Conservation (phyloP, 2,797 vertebrate species). For the Muscicapa striata region DNA sequence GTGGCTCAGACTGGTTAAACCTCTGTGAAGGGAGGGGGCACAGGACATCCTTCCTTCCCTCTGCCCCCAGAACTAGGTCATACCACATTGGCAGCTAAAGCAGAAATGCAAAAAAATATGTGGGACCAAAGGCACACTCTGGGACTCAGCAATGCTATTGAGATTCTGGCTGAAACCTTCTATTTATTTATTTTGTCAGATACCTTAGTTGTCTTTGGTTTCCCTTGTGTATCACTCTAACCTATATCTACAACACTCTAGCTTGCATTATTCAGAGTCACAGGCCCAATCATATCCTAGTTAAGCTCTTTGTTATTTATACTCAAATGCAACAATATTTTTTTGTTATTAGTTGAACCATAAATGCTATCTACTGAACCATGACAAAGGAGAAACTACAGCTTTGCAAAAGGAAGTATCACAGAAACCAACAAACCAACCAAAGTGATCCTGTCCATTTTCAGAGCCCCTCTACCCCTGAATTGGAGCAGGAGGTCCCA, state of each 20-base stretch:
- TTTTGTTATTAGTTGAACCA: not conserved
- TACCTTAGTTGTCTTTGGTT: not conserved
- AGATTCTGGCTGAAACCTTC: not conserved
- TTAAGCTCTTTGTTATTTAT: not conserved
- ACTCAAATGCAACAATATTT: not conserved
- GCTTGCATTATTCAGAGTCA: not conserved
- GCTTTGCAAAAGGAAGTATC: not conserved
- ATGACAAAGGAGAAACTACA: not conserved
- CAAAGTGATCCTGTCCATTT: not conserved
- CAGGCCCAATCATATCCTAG: not conserved
- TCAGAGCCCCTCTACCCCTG: not conserved
- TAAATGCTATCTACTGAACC: not conserved
- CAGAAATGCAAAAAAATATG: not conserved
- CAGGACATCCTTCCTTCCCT: not conserved
- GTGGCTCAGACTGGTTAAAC: not conserved
- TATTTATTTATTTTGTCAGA: not conserved
- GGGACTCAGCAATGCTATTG: not conserved
- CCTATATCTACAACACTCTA: not conserved
- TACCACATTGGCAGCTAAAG: not conserved
- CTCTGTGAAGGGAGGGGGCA: not conserved
- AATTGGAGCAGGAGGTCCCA: not conserved
- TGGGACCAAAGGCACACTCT: not conserved
- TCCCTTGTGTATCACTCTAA: not conserved
- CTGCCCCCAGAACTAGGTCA: not conserved
- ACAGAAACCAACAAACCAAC: not conserved